A percentile compares a stretch with the other conserved stretches of the same genome.
Evolutionary conservation across 23 tunicate species (phyloP).

Genomic region (Trididemnum clinides): DNA sequence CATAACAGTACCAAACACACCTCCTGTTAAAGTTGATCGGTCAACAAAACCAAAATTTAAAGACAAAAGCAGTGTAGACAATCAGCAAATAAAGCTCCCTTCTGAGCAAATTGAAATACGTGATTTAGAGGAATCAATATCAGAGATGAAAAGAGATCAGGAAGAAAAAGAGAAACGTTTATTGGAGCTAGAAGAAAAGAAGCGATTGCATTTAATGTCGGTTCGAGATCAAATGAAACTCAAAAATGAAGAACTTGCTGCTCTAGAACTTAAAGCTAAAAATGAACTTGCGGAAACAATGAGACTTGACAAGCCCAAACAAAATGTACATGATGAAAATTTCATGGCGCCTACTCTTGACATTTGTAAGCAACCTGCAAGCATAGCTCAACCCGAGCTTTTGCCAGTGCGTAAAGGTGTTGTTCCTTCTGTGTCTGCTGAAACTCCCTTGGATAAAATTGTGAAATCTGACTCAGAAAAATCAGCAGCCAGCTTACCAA

Average conservation of each 20-base stretch:
- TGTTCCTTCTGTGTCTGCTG: no score
- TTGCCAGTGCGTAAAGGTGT: no score
- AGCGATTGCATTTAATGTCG: constrained; percentile 29
- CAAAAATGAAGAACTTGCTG: constrained; percentile 32
- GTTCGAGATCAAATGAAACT: constrained; percentile 7
- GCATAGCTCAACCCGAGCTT: no score
- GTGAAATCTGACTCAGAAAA: no score
- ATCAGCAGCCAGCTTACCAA: no score
- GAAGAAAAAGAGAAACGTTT: constrained; percentile 51
- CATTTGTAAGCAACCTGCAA: no score
- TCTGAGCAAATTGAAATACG: constrained; percentile 3
- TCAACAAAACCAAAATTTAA: background rate
- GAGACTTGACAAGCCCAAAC: constrained; percentile 47
- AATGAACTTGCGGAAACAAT: constrained; percentile 61
- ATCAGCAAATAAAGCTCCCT: background rate
- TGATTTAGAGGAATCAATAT: background rate
- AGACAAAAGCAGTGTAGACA: background rate
- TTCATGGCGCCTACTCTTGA: no score
- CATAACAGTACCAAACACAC: background rate
- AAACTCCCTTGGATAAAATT: no score
- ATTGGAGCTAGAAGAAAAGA: constrained; percentile 47
- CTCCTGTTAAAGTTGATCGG: background rate
- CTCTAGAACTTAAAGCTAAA: constrained; percentile 44
- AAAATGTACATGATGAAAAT: no score
- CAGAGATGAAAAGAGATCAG: constrained; percentile 41